Base-by-base conservation (phyloP, 2,113 vertebrate genomes). In the Aptenodytes forsteri region DNA sequence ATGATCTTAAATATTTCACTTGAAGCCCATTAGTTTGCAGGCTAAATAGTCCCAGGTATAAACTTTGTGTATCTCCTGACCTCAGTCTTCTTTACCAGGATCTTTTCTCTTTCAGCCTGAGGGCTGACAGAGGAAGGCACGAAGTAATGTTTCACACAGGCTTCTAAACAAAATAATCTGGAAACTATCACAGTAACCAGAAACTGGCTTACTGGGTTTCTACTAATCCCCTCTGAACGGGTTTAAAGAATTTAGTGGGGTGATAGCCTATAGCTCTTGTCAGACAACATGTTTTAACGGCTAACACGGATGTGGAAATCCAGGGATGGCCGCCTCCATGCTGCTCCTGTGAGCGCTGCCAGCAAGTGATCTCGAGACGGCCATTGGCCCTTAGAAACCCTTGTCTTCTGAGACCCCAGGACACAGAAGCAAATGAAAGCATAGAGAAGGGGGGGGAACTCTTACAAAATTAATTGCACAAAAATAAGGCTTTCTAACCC, bases 101-200 rank as follows among this genome's bases (percentile, higher is more conserved):
- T 64, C 32, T 84, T 78, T 83, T 70, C 38, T 71, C 36, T 89
- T 96, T 70, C 87, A 89, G 80, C 83, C 32, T 29, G 32, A 80
- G 40, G 46, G n/a, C 11, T 5, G 21, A n/a, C 7, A 49, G 46
- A 58, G 16, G 27, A 83, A 72, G 26, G 38, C 71, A 87, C 6
- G 1, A 94, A 84, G 11, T 20, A 55, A 58, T 29, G 38, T 79
- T 87, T 82, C 81, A 87, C 50, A 27, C 11, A 13, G 46, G 34
- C 27, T 96, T 80, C 93, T 83, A 47, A 72, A 79, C 34, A 69
- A 95, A 95, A 85, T 75, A 65, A 77, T 55, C 72, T 91, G 72
- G 47, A 62, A 95, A 87, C 26, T 66, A 46, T 40, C 81, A 84
- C 27, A 77, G 23, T 26, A 59, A 61, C 44, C 73, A 69, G 56